phyloP scores from a whole-genome alignment of 2,888 invertebrate genomes.

The Leucoma salicis region DNA sequence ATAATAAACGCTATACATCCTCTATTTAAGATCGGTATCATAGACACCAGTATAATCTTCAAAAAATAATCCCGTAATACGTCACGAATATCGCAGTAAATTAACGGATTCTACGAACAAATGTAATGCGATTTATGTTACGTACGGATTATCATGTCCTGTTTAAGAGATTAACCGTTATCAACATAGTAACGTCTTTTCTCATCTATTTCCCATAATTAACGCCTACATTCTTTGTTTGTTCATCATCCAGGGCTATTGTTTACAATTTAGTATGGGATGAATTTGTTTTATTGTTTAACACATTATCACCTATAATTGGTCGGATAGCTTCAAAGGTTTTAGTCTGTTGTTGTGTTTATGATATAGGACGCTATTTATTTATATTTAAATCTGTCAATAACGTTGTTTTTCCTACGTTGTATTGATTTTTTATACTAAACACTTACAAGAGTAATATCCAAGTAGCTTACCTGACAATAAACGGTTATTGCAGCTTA shows the following conservation, averaged over 20 bases:
- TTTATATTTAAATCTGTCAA: conserved; percentile 3
- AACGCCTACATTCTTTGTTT: conserved; percentile 37
- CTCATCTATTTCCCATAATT: conserved; percentile 27
- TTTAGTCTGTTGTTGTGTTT: conserved; percentile 18
- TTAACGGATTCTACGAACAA: background rate
- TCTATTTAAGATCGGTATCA: no score
- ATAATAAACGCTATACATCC: no score
- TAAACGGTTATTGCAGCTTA: no score
- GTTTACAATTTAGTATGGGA: conserved; percentile 27
- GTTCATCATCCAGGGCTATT: conserved; percentile 37
- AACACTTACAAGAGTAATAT: no score
- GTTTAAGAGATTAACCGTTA: conserved; percentile 17
- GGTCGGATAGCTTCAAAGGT: conserved; percentile 32
- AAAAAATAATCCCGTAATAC: no score
- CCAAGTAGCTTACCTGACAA: no score
- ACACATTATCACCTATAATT: conserved; percentile 41
- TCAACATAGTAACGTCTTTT: conserved; percentile 15
- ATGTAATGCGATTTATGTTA: conserved; percentile 8
- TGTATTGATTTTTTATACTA: no score
- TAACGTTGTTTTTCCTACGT: background rate
- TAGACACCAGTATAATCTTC: no score
- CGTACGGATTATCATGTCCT: conserved; percentile 10
- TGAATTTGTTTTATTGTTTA: conserved; percentile 42
- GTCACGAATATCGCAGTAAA: conserved; percentile 1
- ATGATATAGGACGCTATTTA: conserved; percentile 11